Base-by-base conservation (phyloP, 2,888 invertebrate species). In the Nasonovia ribisnigri region DNA sequence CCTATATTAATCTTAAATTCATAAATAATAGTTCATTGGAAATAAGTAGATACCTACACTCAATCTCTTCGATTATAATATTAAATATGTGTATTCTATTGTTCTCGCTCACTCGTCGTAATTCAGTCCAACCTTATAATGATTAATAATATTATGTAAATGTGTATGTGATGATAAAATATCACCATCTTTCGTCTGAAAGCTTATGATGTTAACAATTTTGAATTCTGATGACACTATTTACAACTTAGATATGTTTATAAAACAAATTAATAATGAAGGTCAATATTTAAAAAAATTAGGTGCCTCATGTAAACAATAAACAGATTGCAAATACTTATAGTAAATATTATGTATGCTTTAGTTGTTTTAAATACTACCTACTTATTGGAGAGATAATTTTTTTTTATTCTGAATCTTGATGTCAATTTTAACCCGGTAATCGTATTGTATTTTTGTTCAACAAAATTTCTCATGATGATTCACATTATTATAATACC, bases 161-260 rank as follows among this genome's bases (percentile, higher is more conserved):
- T 77, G 84, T 91, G 57, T 84, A 57, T 29, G n/a, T 91, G 91
- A 91, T 91, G 84, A 86, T 84, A 1, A 36, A 93, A 48, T 84
- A 90, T 90, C 46, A 86, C 90, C 90, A 90, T 90, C 90, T 93
- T 90, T 90, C 93, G 60, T n/a, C 90, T 90, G 90, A 93, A 60
- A 87, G 60, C 67, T 54, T 92, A 36, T 92, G 92, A 60, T 26
- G 46, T 87, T 13, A 48, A 11, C 5, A n/a, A 26, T 91, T 86
- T n/a, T 92, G 20, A 48, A 48, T 87, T 46, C 60, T 87, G 60
- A 87, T 60, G 36, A 87, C 87, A 51, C 87, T 36, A 67, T 67
- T 67, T n/a, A 67, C 67, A 67, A 16, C 4, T n/a, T 51, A 10
- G 46, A 2, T 16, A 54, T 54, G 54, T 54, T n/a, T 60, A 13